A percentile compares a stretch with the other conserved stretches of the same genome.
Conservation (phyloP, 2,797 vertebrate species). For the Siniperca scherzeri region DNA sequence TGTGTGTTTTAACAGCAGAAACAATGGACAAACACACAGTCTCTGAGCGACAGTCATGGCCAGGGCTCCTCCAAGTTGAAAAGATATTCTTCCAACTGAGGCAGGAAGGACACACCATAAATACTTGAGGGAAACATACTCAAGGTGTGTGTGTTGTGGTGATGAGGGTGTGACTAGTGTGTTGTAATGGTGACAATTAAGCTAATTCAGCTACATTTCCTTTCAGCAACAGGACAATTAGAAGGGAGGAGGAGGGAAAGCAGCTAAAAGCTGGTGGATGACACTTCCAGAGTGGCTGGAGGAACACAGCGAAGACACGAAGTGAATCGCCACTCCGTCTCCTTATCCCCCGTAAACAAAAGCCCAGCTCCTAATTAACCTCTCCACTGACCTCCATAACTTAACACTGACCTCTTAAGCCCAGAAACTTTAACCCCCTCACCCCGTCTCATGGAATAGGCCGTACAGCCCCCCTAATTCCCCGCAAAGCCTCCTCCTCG, state of each 20-base stretch:
- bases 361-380: slow-evolving; percentile 82
- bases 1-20: slow-evolving; percentile 40
- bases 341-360: slow-evolving; percentile 75
- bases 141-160: slow-evolving; percentile 21
- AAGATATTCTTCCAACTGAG: slow-evolving; percentile 55
- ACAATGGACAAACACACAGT: slow-evolving; percentile 47
- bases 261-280: slow-evolving; percentile 54
- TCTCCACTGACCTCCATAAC: slow-evolving; percentile 78
- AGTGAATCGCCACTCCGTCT: slow-evolving; percentile 61
- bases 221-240: slow-evolving; percentile 68
- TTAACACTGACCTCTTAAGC: slow-evolving; percentile 81
- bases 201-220: slow-evolving; percentile 68
- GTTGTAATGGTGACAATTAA: slow-evolving; percentile 63
- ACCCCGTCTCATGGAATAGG: slow-evolving; percentile 56
- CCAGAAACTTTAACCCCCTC: slow-evolving; percentile 76
- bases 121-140: slow-evolving; percentile 46
- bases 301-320: slow-evolving; percentile 46
- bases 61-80: slow-evolving; percentile 66
- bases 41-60: slow-evolving; percentile 43
- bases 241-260: slow-evolving; percentile 47
- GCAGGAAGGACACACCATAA: slow-evolving; percentile 56
- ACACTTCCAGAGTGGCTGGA: slow-evolving; percentile 65
- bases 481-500: slow-evolving; percentile 75
- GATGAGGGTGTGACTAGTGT: slow-evolving; percentile 33
- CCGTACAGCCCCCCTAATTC: slow-evolving; percentile 39